phyloP scores from a whole-genome alignment of 2,113 vertebrate genomes.

The Hippocampus barbouri region DNA sequence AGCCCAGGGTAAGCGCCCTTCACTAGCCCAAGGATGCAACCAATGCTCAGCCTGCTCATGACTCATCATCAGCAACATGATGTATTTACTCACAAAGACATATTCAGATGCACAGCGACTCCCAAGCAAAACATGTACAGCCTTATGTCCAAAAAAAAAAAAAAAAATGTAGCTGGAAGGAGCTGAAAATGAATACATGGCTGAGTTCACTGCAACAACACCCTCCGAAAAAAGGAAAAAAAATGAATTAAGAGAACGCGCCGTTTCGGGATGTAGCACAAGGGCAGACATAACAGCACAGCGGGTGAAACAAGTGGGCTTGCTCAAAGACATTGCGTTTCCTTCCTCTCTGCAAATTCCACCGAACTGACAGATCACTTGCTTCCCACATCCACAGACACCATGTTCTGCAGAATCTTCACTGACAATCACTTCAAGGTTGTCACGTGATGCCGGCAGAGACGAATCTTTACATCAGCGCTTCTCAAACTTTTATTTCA shows the following conservation, averaged over 20 bases:
- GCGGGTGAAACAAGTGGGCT: slow-evolving; percentile 11
- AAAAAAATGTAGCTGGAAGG: slow-evolving; percentile 18
- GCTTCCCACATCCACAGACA: neutral
- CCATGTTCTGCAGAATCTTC: neutral
- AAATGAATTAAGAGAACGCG: slow-evolving; percentile 22
- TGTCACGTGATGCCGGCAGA: neutral
- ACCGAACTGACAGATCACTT: neutral
- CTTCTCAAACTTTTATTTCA: no score
- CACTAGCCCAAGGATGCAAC: slow-evolving; percentile 33
- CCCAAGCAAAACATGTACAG: slow-evolving; percentile 31
- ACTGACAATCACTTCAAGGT: neutral
- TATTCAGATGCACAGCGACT: slow-evolving; percentile 20
- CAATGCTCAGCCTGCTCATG: slow-evolving; percentile 48
- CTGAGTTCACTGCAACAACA: slow-evolving; percentile 24
- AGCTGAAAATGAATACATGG: slow-evolving; percentile 34
- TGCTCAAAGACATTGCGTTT: neutral
- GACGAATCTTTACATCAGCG: neutral
- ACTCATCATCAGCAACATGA: slow-evolving; percentile 57
- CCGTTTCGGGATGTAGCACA: slow-evolving; percentile 10
- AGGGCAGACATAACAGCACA: slow-evolving; percentile 7
- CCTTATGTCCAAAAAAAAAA: slow-evolving; percentile 26
- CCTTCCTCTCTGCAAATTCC: neutral
- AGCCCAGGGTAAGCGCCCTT: slow-evolving; percentile 28
- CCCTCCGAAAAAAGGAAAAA: neutral
- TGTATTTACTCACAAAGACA: slow-evolving; percentile 38